Percentiles rank a stretch among this genome's conserved stretches.
Conservation (phyloP, 2,113 vertebrate species). For the Phrynosoma platyrhinos region DNA sequence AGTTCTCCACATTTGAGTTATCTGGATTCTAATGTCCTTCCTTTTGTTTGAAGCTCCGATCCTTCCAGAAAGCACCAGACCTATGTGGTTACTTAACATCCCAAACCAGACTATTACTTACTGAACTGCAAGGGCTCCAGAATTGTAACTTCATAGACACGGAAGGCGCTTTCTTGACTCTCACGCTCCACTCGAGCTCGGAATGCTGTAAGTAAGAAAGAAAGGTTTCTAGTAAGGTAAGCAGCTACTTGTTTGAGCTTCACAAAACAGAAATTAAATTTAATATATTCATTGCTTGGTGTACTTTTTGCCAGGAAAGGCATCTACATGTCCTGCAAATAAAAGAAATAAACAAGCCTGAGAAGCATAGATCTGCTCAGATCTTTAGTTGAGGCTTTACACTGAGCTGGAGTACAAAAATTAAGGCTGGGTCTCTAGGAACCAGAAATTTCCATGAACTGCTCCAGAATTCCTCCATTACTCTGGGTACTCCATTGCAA, state of each 20-base stretch:
- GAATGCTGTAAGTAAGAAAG: not conserved
- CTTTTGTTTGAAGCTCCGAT: not conserved
- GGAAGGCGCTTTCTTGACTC: constrained; percentile 33
- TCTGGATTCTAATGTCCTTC: not conserved
- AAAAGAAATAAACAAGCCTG: not conserved
- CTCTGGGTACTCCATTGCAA: too few species aligned
- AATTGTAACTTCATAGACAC: constrained; percentile 9
- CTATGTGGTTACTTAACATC: not conserved
- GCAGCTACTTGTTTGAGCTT: not conserved
- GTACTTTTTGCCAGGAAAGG: not conserved
- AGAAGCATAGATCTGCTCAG: not conserved
- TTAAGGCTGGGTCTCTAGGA: too few species aligned
- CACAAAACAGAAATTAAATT: not conserved
- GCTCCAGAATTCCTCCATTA: too few species aligned
- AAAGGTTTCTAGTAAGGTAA: not conserved
- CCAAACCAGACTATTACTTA: not conserved
- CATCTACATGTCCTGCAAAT: not conserved
- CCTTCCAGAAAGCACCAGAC: not conserved
- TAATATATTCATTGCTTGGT: too few species aligned
- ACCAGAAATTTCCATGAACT: too few species aligned
- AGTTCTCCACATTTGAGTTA: not conserved
- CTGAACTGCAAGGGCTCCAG: constrained; percentile 19
- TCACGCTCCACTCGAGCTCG: constrained; percentile 19
- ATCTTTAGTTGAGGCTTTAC: too few species aligned
- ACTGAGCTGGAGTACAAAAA: too few species aligned